Percentiles rank a stretch among this genome's conserved stretches.
Conservation (phyloP, 2,797 vertebrate species). For the Thaleichthys pacificus region DNA sequence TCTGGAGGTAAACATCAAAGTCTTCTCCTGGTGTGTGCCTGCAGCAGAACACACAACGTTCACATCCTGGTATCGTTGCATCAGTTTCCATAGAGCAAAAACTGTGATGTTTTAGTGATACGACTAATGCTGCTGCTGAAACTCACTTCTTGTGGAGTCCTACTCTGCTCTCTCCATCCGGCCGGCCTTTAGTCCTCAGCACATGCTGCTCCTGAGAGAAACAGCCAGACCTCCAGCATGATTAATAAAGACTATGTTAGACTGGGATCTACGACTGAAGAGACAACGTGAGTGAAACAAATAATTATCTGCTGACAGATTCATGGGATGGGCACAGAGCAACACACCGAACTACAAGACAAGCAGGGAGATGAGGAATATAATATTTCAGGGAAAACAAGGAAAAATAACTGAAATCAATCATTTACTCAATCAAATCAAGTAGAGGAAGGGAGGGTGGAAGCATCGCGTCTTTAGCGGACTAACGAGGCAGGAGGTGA, state of each 20-base stretch:
- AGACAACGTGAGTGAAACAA: not conserved
- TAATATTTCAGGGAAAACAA: conserved; percentile 20
- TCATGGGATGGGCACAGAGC: not conserved
- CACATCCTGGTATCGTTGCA: not conserved
- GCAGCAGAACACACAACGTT: conserved; percentile 17
- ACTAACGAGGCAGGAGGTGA: not conserved
- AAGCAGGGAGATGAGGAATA: not conserved
- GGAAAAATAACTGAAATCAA: conserved; percentile 10
- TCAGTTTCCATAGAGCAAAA: not conserved
- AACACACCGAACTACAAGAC: not conserved
- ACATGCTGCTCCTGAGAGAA: conserved; percentile 71
- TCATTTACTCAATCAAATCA: no score
- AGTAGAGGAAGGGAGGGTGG: conserved; percentile 5
- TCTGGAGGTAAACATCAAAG: conserved; percentile 85
- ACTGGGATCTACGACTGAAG: not conserved
- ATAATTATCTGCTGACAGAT: not conserved
- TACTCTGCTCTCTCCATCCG: conserved; percentile 69
- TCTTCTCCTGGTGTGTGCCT: conserved; percentile 83
- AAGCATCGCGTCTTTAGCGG: not conserved
- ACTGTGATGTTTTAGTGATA: not conserved
- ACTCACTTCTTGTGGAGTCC: conserved; percentile 71
- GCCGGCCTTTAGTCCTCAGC: conserved; percentile 73
- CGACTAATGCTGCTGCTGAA: not conserved
- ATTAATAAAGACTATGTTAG: not conserved
- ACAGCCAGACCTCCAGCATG: conserved; percentile 41